Evolutionary conservation across 2,888 invertebrate species (phyloP), one percentile per base, ranked within the genome.

Genomic region (Apocheima hispidaria): DNA sequence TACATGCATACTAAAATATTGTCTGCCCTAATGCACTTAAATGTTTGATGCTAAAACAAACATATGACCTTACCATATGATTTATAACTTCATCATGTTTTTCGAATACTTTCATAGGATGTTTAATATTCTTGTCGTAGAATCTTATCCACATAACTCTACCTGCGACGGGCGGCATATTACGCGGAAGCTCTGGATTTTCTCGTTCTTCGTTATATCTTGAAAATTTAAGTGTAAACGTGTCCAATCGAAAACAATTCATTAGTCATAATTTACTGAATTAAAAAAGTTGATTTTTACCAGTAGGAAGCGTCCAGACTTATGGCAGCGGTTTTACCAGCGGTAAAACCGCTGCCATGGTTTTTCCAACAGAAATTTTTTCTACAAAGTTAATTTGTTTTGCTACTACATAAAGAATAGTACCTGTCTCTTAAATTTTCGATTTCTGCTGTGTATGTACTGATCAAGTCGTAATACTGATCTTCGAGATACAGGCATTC

Each of bases 71-170:
- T 71, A 90, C 92, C 87, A 81, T 87, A 62, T 92, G 92, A 1
- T 81, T 88, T n/a, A 92, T 92, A 68, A 92, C 87, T 81, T 88
- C 94, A 77, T 81, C 75, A 36, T 90, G 89, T 1, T 83, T 67
- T 69, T 80, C 82, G 55, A 85, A 88, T 66, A 94, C 90, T 48
- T 95, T 88, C 97, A 98, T 97, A 0, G 97, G 97, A 18, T 90
- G 89, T 74, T 96, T 94, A 54, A 98, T 95, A 65, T 95, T 94
- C 60, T 93, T 93, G 71, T 95, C 95, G 60, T 97, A 94, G 73
- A 96, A 96, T 60, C 97, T 92, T 68, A 97, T 96, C 98, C 98
- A 98, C 80, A 95, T 93, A 18, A 98, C 95, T 75, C 97, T 94
- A 4, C 97, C 98, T 14, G 96, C 93, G 14, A 97, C 95, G 0